Conservation (phyloP, 2,113 vertebrate genomes). For the Pachyramphus minor region DNA sequence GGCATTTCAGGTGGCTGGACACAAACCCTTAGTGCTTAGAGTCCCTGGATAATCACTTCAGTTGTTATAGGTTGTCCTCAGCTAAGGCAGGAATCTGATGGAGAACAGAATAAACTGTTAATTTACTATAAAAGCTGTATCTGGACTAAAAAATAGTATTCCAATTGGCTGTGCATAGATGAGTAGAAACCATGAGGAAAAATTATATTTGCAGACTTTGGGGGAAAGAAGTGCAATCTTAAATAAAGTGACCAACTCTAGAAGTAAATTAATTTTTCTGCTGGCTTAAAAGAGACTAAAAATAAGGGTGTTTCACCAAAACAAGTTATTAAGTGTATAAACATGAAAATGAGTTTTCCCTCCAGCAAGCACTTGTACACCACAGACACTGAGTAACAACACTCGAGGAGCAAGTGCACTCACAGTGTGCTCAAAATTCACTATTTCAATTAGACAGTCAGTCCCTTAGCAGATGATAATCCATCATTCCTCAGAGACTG, state of each 20-base stretch:
- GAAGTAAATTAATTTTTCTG: not conserved
- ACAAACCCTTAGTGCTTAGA: not conserved
- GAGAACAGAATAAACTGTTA: not conserved
- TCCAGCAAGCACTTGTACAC: not conserved
- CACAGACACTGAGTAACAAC: not conserved
- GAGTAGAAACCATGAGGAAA: not conserved
- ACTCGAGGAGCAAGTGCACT: not conserved
- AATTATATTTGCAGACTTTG: not conserved
- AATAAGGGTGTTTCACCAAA: not conserved
- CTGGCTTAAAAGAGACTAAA: not conserved
- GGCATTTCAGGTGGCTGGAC: not conserved
- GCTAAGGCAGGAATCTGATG: not conserved
- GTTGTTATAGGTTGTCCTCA: not conserved
- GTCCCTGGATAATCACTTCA: not conserved
- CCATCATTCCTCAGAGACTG: not conserved
- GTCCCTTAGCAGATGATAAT: not conserved
- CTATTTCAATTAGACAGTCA: not conserved
- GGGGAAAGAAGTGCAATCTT: not conserved
- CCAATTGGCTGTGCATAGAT: not conserved
- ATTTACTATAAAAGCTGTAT: not conserved
- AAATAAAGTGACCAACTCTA: not conserved
- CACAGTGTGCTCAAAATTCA: not conserved
- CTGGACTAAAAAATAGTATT: not conserved
- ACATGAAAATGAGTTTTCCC: not conserved
- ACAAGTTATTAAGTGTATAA: not conserved